A percentile compares a stretch with the other conserved stretches of the same genome.
These are phyloP conservation scores for Drosophila putrida DNA, from an alignment of 2,888 invertebrate species.

Conservation along the genomic window DNA sequence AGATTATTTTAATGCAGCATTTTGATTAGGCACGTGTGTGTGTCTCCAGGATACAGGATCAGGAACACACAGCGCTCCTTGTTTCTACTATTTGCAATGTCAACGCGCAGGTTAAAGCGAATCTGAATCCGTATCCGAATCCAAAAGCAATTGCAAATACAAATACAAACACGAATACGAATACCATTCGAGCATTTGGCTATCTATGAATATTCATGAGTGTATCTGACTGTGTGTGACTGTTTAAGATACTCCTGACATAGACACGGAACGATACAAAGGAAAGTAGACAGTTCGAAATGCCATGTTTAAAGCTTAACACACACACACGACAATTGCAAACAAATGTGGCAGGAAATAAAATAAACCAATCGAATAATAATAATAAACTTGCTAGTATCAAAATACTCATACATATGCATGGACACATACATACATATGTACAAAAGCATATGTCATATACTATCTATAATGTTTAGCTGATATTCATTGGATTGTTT, in stretches of 20 bases:
- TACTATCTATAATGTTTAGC: not conserved
- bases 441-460: not conserved
- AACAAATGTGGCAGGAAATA: constrained; percentile 42
- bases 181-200: constrained; percentile 31
- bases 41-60: constrained; percentile 6
- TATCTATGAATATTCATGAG: constrained; percentile 73
- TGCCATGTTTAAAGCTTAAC: constrained; percentile 64
- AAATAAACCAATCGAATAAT: constrained; percentile 29
- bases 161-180: constrained; percentile 48
- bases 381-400: constrained; percentile 9
- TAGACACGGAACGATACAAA: constrained; percentile 4
- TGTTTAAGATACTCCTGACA: constrained; percentile 66
- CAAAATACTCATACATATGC: constrained; percentile 6
- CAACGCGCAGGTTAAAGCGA: constrained; percentile 42
- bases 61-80: constrained; percentile 10
- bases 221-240: constrained; percentile 33
- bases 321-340: constrained; percentile 46
- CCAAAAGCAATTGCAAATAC: constrained; percentile 75
- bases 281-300: constrained; percentile 17
- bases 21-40: constrained; percentile 79
- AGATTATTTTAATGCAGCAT: constrained; percentile 73
- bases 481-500: constrained; percentile 15
- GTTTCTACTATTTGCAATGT: constrained; percentile 71
- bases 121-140: no score
- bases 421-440: not conserved